phyloP scores from a whole-genome alignment of 2,113 vertebrate genomes.

The Progne subis region DNA sequence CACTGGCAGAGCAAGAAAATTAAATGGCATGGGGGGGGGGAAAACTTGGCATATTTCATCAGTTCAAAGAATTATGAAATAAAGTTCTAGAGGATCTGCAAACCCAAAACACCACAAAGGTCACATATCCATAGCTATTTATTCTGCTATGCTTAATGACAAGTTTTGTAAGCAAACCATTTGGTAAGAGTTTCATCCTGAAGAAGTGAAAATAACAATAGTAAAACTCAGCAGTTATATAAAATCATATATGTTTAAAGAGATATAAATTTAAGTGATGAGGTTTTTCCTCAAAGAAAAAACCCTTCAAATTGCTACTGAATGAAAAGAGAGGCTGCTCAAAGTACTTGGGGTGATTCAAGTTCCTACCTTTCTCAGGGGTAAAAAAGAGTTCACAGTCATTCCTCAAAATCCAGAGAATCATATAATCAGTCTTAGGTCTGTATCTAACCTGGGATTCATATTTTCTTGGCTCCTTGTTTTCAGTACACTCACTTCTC shows the following conservation, averaged over 20 bases:
- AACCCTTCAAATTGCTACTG: not conserved
- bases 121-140: conserved; percentile 3
- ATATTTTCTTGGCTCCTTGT: conserved; percentile 5
- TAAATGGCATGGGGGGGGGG: not conserved
- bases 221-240: not conserved
- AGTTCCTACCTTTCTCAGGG: not conserved
- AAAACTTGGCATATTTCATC: not conserved
- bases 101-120: conserved; percentile 8
- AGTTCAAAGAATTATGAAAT: conserved; percentile 35
- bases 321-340: not conserved
- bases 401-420: conserved; percentile 13
- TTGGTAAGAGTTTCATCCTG: not conserved
- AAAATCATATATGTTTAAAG: not conserved
- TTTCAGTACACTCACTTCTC: not conserved
- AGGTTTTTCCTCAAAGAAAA: not conserved
- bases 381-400: not conserved
- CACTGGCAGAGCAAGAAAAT: conserved; percentile 15
- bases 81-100: not conserved
- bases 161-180: not conserved
- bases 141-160: not conserved
- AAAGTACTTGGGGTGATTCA: not conserved
- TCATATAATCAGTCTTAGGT: not conserved
- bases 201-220: not conserved
- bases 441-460: not conserved
- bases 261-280: not conserved